phyloP scores from a whole-genome alignment of 2,797 vertebrate species.

The Mus caroli region DNA sequence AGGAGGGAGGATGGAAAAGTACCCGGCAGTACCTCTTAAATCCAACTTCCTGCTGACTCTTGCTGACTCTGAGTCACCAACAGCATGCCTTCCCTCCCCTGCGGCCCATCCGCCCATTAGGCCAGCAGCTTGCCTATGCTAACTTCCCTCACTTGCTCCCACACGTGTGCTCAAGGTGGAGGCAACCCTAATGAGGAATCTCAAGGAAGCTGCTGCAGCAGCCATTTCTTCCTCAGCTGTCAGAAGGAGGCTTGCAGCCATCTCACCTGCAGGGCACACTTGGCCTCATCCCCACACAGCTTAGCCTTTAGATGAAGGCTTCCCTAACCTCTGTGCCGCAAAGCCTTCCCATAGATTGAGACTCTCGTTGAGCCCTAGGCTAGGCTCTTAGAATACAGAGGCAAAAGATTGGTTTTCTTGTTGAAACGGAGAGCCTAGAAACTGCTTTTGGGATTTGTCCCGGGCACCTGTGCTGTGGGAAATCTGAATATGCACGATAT shows the following conservation, averaged over 20 bases:
- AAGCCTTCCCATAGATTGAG: neutral
- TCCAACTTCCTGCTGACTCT: slow-evolving; percentile 80
- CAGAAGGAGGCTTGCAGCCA: neutral
- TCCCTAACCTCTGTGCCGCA: neutral
- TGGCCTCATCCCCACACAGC: neutral
- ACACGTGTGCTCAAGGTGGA: slow-evolving; percentile 78
- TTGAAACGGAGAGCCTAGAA: neutral
- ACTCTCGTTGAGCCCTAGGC: neutral
- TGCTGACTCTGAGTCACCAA: slow-evolving; percentile 83
- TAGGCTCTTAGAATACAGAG: neutral
- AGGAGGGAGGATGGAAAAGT: slow-evolving; percentile 80
- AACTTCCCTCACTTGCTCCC: slow-evolving; percentile 70
- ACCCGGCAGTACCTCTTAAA: slow-evolving; percentile 73
- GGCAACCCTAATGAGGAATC: slow-evolving; percentile 62
- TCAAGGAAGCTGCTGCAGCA: slow-evolving; percentile 37
- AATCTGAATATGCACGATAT: neutral
- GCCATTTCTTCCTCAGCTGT: slow-evolving; percentile 37
- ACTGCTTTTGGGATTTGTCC: neutral
- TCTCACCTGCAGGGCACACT: neutral
- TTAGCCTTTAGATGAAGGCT: neutral
- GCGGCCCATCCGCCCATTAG: slow-evolving; percentile 73
- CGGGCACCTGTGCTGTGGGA: neutral
- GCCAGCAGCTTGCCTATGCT: slow-evolving; percentile 60
- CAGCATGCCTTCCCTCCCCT: slow-evolving; percentile 78
- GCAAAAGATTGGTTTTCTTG: neutral